phyloP scores from a whole-genome alignment of 2,888 invertebrate species.

The Halictus quadricinctus region DNA sequence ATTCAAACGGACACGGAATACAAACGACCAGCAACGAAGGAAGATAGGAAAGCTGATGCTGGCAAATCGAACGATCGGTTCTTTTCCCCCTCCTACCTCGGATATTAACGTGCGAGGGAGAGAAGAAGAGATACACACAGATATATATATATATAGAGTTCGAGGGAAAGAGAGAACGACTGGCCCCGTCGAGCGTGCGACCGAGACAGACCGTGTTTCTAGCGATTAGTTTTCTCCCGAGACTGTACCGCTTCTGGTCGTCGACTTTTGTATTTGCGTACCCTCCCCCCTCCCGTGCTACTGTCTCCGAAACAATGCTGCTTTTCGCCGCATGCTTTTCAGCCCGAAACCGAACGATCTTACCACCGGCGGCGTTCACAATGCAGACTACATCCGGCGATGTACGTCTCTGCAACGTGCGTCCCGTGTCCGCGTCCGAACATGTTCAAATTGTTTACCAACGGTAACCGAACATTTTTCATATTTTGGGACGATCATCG shows the following conservation, averaged over 20 bases:
- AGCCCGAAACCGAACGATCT: conserved; percentile 32
- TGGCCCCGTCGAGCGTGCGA: conserved; percentile 27
- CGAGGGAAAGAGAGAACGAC: conserved; percentile 10
- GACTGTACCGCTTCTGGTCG: conserved; percentile 71
- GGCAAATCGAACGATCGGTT: conserved; percentile 67
- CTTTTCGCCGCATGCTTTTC: conserved; percentile 38
- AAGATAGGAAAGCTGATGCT: conserved; percentile 55
- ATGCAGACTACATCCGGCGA: not conserved
- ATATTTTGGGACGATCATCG: not conserved
- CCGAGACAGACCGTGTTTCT: conserved; percentile 33
- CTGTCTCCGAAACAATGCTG: conserved; percentile 46
- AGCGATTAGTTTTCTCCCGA: conserved; percentile 51
- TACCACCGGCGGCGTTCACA: not conserved
- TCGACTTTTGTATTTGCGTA: conserved; percentile 61
- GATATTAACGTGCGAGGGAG: conserved; percentile 58
- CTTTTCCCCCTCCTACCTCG: conserved; percentile 50
- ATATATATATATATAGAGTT: not conserved
- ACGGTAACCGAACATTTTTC: not conserved
- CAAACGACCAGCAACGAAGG: conserved; percentile 29
- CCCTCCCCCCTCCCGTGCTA: conserved; percentile 31
- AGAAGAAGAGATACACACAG: conserved; percentile 41
- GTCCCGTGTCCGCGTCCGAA: not conserved
- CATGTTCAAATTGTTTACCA: not conserved
- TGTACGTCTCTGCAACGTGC: not conserved
- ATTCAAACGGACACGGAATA: conserved; percentile 33